A percentile compares a stretch with the other conserved stretches of the same genome.
Evolutionary conservation across 2,888 invertebrate species (phyloP).

Genomic region (Caenorhabditis sinica): DNA sequence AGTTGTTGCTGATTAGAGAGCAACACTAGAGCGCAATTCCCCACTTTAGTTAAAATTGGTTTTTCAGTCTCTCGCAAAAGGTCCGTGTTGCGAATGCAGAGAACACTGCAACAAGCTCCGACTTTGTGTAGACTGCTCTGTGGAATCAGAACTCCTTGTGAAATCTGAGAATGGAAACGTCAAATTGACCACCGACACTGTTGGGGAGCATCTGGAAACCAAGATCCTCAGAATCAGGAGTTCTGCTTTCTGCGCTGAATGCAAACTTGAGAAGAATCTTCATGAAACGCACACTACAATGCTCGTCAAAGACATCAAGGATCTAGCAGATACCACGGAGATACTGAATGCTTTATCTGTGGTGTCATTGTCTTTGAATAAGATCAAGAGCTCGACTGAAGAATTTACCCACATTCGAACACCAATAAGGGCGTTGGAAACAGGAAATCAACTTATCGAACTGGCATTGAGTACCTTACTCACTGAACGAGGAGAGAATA

Average conservation of each 20-base stretch:
- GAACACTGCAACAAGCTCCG: neutral
- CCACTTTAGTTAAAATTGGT: too few species aligned
- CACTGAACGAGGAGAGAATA: neutral
- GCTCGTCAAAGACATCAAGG: neutral
- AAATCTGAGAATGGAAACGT: neutral
- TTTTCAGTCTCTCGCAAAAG: neutral
- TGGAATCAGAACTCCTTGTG: neutral
- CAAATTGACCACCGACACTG: neutral
- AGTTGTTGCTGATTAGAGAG: too few species aligned
- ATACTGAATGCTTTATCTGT: neutral
- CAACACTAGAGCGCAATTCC: too few species aligned
- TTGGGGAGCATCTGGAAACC: neutral
- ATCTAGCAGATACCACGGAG: neutral
- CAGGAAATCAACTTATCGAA: neutral
- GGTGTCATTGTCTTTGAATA: neutral
- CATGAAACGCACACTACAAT: neutral
- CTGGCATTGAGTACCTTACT: neutral
- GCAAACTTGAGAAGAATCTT: neutral
- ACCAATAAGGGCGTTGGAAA: neutral
- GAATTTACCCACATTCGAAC: neutral
- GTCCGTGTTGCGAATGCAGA: neutral
- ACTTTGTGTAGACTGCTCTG: neutral
- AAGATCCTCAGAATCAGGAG: conserved; percentile 6
- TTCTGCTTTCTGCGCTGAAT: neutral
- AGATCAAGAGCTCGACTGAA: neutral